Evolutionary conservation across 1,140 invertebrate genomes (phyloP).

Genomic region (Stegodyphus dumicola): DNA sequence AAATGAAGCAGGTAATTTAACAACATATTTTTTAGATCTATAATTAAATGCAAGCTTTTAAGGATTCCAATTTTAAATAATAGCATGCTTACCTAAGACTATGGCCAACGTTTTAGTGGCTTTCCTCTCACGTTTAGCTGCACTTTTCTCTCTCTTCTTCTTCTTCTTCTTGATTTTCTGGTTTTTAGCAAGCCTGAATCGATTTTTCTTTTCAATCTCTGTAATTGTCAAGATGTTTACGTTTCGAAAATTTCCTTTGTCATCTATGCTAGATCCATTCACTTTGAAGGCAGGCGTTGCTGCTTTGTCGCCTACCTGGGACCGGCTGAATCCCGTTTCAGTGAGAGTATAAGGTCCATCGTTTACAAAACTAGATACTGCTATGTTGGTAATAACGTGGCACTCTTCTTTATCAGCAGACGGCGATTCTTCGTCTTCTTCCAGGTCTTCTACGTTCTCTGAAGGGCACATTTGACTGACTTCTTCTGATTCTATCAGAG

Average conservation of each 20-base stretch:
- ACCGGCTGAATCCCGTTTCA: too few relatives aligned
- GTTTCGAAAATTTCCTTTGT: not conserved
- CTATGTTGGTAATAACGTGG: constrained; percentile 26
- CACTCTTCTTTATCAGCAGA: constrained; percentile 9
- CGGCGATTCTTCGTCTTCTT: constrained; percentile 46
- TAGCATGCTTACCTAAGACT: constrained; percentile 85
- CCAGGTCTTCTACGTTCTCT: constrained; percentile 20
- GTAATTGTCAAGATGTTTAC: not conserved
- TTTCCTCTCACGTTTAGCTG: constrained; percentile 95
- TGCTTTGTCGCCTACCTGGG: not conserved
- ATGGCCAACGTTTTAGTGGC: constrained; percentile 99
- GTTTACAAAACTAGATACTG: constrained; percentile 19
- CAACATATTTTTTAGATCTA: not conserved
- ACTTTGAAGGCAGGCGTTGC: constrained; percentile 8
- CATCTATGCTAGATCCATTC: constrained; percentile 19
- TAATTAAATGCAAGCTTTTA: not conserved
- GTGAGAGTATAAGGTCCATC: not conserved
- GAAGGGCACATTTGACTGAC: constrained; percentile 37
- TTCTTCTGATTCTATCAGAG: constrained; percentile 37
- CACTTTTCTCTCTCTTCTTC: constrained; percentile 94
- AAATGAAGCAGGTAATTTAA: not conserved
- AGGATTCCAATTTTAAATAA: not conserved
- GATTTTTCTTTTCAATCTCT: constrained; percentile 60
- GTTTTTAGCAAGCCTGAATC: constrained; percentile 62
- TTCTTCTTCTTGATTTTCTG: constrained; percentile 80